phyloP scores from a whole-genome alignment of 2,797 vertebrate genomes.

The Gobio occitaniae region DNA sequence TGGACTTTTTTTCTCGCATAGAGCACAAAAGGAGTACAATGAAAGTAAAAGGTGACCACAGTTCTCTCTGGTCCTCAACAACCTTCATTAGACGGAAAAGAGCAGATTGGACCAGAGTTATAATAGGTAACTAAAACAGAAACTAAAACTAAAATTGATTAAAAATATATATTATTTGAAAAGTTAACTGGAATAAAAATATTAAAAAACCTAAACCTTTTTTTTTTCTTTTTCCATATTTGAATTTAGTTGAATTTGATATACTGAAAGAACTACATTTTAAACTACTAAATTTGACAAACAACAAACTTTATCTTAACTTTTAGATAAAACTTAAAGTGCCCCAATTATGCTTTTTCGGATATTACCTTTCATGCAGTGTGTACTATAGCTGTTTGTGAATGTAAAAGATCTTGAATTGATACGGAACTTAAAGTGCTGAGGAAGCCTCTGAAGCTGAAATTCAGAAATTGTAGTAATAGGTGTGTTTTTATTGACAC shows the following conservation, averaged over 20 bases:
- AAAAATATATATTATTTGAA: neutral
- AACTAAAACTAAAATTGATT: neutral
- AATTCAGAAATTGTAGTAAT: too few species aligned
- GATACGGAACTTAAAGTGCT: too few species aligned
- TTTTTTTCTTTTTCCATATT: neutral
- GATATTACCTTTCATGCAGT: neutral
- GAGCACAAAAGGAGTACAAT: neutral
- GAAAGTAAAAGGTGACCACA: neutral
- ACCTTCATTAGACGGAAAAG: constrained; percentile 1
- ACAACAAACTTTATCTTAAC: neutral
- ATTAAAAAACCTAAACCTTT: neutral
- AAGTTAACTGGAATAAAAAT: neutral
- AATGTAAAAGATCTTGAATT: neutral
- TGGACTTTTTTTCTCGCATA: neutral
- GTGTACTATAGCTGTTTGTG: neutral
- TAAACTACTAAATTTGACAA: neutral
- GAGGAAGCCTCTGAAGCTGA: too few species aligned
- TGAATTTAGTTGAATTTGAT: neutral
- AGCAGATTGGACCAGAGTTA: neutral
- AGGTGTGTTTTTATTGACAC: too few species aligned
- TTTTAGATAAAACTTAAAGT: neutral
- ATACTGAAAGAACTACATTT: neutral
- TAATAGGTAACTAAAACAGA: neutral
- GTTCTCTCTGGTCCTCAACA: neutral
- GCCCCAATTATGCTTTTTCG: neutral